Percentiles rank a stretch among this genome's conserved stretches.
Conservation (phyloP, 2,113 vertebrate genomes). For the Ranitomeya imitator region DNA sequence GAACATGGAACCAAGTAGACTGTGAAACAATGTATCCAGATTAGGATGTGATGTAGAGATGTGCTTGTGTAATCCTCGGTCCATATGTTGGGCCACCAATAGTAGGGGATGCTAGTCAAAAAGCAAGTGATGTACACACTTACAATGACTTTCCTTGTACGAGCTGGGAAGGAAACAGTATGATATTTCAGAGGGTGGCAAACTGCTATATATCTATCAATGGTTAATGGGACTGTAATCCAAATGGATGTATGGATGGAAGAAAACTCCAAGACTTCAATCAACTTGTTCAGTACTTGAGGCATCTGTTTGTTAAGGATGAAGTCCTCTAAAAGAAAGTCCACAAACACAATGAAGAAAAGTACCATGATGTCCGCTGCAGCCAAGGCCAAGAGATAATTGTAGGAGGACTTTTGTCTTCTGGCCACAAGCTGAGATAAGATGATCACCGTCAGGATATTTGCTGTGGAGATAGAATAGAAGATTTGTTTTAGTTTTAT, state of each 20-base stretch:
- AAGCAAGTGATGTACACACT: slow-evolving; percentile 88
- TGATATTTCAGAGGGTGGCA: slow-evolving; percentile 95
- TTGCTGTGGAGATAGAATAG: slow-evolving; percentile 78
- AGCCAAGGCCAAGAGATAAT: slow-evolving; percentile 94
- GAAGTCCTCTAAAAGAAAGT: slow-evolving; percentile 94
- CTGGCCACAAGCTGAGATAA: slow-evolving; percentile 93
- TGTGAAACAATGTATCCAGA: slow-evolving; percentile 92
- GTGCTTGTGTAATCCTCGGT: slow-evolving; percentile 81
- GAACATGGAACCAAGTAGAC: slow-evolving; percentile 92
- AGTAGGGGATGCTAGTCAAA: slow-evolving; percentile 88
- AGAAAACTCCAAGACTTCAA: slow-evolving; percentile 93
- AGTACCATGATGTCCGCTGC: slow-evolving; percentile 94
- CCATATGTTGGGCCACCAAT: slow-evolving; percentile 98
- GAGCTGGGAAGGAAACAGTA: slow-evolving; percentile 90
- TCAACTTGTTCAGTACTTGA: slow-evolving; percentile 80
- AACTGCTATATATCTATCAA: slow-evolving; percentile 93
- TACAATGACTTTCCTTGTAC: slow-evolving; percentile 87
- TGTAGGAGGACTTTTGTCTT: slow-evolving; percentile 97
- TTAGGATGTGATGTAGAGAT: slow-evolving; percentile 84
- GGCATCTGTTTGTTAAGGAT: slow-evolving; percentile 85
- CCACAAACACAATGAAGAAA: slow-evolving; percentile 94
- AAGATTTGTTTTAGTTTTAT: not conserved
- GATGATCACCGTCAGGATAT: slow-evolving; percentile 95
- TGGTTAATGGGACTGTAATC: slow-evolving; percentile 92
- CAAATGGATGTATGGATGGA: slow-evolving; percentile 97